Conservation (phyloP, 2,888 invertebrate genomes). For the Bellardia bayeri region DNA sequence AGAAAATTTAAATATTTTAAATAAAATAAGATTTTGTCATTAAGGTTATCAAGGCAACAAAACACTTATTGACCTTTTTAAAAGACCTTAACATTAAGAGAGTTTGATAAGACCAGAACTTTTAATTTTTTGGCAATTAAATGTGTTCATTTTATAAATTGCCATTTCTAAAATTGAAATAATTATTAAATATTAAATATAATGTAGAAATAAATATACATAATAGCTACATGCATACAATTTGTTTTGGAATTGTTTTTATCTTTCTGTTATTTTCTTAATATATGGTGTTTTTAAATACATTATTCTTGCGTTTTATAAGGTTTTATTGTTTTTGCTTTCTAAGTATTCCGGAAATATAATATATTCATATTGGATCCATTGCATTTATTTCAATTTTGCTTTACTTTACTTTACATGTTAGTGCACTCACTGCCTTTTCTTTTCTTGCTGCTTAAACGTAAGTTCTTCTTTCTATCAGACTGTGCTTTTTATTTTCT, state of each 20-base stretch:
- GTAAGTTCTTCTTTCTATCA: constrained; percentile 57
- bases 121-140: constrained; percentile 50
- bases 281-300: no score
- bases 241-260: neutral
- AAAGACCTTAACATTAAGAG: constrained; percentile 24
- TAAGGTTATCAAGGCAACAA: constrained; percentile 46
- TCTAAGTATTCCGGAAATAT: constrained; percentile 77
- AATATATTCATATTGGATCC: constrained; percentile 69
- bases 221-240: no score
- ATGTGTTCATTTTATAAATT: neutral
- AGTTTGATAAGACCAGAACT: constrained; percentile 33
- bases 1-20: neutral
- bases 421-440: constrained; percentile 22
- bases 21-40: constrained; percentile 16
- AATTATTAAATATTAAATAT: neutral
- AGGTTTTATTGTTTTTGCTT: constrained; percentile 37
- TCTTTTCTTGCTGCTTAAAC: constrained; percentile 12
- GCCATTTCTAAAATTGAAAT: neutral
- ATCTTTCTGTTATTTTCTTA: neutral
- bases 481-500: constrained; percentile 22
- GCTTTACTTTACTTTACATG: constrained; percentile 29
- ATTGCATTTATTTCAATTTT: constrained; percentile 27
- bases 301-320: neutral
- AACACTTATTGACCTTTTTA: constrained; percentile 44
- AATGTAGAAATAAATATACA: no score